Conservation (phyloP, 2,888 invertebrate species). For the Sarcophaga rosellei region DNA sequence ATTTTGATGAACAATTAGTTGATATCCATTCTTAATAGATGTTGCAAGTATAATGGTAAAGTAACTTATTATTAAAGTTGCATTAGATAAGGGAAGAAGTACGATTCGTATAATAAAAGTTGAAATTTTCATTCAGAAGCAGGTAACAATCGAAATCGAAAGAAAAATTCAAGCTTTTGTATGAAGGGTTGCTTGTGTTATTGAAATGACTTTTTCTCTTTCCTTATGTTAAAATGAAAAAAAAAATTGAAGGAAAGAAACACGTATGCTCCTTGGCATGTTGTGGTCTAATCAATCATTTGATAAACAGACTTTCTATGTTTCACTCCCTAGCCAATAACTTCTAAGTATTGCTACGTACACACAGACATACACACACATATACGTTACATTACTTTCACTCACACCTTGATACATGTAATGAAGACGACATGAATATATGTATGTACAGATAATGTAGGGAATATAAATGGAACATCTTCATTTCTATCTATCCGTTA, state of each 20-base stretch:
- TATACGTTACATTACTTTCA: background rate
- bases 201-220: background rate
- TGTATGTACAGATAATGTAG: conserved; percentile 11
- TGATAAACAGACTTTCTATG: conserved; percentile 53
- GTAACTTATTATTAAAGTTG: background rate
- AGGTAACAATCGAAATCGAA: too few relatives aligned
- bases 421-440: background rate
- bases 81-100: background rate
- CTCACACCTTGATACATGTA: background rate
- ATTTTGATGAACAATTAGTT: conserved; percentile 27
- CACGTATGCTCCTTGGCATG: conserved; percentile 54
- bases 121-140: too few relatives aligned
- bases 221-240: conserved; percentile 3
- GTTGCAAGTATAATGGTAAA: background rate
- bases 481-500: conserved; percentile 40
- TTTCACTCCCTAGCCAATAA: conserved; percentile 32
- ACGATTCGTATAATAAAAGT: background rate
- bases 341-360: background rate
- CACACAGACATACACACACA: conserved; percentile 12
- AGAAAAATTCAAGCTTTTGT: too few relatives aligned
- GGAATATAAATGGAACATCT: conserved; percentile 43
- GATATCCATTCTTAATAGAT: background rate
- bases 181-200: too few relatives aligned
- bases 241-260: background rate
- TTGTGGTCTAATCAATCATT: conserved; percentile 67